A percentile compares a stretch with the other conserved stretches of the same genome.
These are phyloP conservation scores for Rapana venosa DNA, from an alignment of 2,888 invertebrate genomes.

Conservation along the genomic window DNA sequence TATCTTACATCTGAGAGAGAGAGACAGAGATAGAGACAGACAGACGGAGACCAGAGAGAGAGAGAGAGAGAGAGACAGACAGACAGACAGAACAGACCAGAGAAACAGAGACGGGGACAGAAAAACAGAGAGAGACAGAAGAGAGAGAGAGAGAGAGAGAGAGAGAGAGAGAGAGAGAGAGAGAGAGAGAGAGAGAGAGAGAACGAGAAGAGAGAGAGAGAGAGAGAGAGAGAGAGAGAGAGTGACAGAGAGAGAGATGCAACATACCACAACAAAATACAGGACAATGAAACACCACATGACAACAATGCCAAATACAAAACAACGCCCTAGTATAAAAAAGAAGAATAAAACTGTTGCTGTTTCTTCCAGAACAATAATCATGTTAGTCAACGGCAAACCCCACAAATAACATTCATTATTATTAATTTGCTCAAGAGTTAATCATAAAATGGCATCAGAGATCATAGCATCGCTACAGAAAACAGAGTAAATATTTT, in stretches of 20 bases:
- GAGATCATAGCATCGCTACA: no score
- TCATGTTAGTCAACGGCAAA: no score
- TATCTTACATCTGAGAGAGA: background rate
- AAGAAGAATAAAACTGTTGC: no score
- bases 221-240: background rate
- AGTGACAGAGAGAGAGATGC: background rate
- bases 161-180: background rate
- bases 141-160: background rate
- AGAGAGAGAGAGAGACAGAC: background rate
- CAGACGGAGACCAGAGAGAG: background rate
- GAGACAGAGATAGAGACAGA: background rate
- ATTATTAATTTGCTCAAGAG: no score
- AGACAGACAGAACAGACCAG: background rate
- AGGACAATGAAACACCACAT: background rate
- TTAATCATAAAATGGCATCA: no score
- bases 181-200: background rate
- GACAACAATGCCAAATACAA: background rate
- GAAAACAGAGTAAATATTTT: no score
- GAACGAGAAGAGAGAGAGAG: background rate
- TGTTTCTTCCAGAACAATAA: no score
- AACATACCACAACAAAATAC: background rate
- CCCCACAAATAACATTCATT: no score
- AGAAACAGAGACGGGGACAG: background rate
- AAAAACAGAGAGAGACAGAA: background rate
- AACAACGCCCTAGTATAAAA: background rate